Conservation (phyloP, 2,797 vertebrate species). For the Melanotaenia boesemani region DNA sequence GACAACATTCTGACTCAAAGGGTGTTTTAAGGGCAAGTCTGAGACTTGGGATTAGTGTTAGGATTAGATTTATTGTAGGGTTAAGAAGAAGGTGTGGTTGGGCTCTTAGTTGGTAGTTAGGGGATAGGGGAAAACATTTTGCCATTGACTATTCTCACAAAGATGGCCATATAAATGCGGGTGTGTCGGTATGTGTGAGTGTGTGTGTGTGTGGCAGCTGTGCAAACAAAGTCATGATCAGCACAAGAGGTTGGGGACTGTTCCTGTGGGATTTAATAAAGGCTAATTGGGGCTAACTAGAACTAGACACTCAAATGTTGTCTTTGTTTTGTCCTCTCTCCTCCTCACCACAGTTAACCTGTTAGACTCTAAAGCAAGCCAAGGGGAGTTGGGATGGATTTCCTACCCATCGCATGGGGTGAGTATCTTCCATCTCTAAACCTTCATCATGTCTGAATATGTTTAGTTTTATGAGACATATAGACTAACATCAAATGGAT, state of each 20-base stretch:
- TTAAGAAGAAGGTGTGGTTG: not conserved
- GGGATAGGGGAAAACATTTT: not conserved
- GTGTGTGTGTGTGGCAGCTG: constrained; percentile 77
- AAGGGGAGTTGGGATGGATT: constrained; percentile 99
- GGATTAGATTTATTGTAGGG: not conserved
- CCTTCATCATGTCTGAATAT: constrained; percentile 31
- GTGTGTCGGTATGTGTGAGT: constrained; percentile 34
- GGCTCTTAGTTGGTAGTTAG: not conserved
- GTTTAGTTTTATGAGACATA: constrained; percentile 30
- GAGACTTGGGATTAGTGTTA: not conserved
- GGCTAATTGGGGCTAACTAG: constrained; percentile 81
- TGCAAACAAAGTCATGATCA: constrained; percentile 81
- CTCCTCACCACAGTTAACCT: constrained; percentile 91
- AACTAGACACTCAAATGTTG: constrained; percentile 78
- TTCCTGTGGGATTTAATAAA: constrained; percentile 69
- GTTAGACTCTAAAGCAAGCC: constrained; percentile 98
- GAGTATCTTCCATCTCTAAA: constrained; percentile 77
- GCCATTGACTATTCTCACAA: constrained; percentile 1
- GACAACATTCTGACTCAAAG: not conserved
- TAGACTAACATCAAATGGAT: constrained; percentile 8
- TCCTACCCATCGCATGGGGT: constrained; percentile 97
- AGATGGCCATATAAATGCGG: constrained; percentile 1
- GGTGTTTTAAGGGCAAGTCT: not conserved
- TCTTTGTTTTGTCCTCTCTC: constrained; percentile 77
- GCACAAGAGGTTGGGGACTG: constrained; percentile 65